These are phyloP conservation scores for Meloe dianella DNA, from an alignment of 2,888 invertebrate genomes.

Conservation along the genomic window DNA sequence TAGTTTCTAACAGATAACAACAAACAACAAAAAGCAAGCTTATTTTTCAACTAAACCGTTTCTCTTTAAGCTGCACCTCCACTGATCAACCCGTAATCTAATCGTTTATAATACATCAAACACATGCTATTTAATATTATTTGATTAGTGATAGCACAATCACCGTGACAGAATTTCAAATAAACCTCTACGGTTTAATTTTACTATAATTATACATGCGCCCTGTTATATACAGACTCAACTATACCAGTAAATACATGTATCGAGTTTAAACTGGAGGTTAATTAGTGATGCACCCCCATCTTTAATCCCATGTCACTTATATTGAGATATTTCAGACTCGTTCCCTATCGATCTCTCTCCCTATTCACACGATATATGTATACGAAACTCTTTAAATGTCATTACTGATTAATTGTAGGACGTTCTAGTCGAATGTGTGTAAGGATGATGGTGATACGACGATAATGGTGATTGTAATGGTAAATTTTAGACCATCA, in stretches of 20 bases:
- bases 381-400: slow-evolving; percentile 33
- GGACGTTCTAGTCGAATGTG: slow-evolving; percentile 17
- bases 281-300: slow-evolving; percentile 38
- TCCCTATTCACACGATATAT: slow-evolving; percentile 27
- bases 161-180: background rate
- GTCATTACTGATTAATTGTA: slow-evolving; percentile 37
- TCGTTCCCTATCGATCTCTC: background rate
- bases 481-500: slow-evolving; percentile 7
- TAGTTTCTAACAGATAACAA: too few relatives aligned
- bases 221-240: background rate
- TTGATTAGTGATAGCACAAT: background rate
- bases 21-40: too few relatives aligned
- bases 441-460: background rate
- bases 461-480: background rate
- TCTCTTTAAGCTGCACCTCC: too few relatives aligned
- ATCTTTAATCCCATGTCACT: slow-evolving; percentile 27
- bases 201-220: background rate
- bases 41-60: too few relatives aligned
- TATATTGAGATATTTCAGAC: slow-evolving; percentile 26
- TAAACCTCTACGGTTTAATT: background rate
- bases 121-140: background rate
- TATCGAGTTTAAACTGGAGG: slow-evolving; percentile 27
- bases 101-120: too few relatives aligned
- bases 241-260: slow-evolving; percentile 33
- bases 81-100: too few relatives aligned